A percentile compares a stretch with the other conserved stretches of the same genome.
These are phyloP conservation scores for Syrphus vitripennis DNA, from an alignment of 2,888 invertebrate genomes.

Conservation along the genomic window DNA sequence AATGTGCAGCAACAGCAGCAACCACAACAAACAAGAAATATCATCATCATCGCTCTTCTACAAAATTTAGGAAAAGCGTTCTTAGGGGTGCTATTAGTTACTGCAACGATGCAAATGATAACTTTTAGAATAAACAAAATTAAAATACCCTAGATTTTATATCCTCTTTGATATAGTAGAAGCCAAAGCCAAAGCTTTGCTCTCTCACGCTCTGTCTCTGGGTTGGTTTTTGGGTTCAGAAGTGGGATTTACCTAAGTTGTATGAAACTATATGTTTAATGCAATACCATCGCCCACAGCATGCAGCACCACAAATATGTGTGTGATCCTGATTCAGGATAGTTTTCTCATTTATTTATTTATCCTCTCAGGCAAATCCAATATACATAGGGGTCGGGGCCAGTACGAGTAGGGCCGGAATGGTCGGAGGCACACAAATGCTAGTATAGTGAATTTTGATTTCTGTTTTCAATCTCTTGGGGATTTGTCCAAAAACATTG, in stretches of 20 bases:
- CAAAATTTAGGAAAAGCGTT: constrained; percentile 26
- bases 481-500: constrained; percentile 54
- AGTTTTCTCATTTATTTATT: constrained; percentile 63
- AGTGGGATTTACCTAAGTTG: not conserved
- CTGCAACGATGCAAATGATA: constrained; percentile 65
- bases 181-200: not conserved
- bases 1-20: too few relatives aligned
- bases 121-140: constrained; percentile 68
- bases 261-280: not conserved
- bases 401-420: not conserved
- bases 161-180: not conserved
- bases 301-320: constrained; percentile 14
- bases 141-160: constrained; percentile 62
- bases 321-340: constrained; percentile 26
- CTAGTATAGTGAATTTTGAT: constrained; percentile 54
- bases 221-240: not conserved
- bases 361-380: constrained; percentile 41
- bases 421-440: not conserved
- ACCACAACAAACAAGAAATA: constrained; percentile 23
- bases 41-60: constrained; percentile 1
- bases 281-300: constrained; percentile 4
- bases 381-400: not conserved
- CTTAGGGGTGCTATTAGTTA: constrained; percentile 65
- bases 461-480: constrained; percentile 65
- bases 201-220: constrained; percentile 17